Evolutionary conservation across 2,797 vertebrate species (phyloP).

Genomic region (Labroides dimidiatus): DNA sequence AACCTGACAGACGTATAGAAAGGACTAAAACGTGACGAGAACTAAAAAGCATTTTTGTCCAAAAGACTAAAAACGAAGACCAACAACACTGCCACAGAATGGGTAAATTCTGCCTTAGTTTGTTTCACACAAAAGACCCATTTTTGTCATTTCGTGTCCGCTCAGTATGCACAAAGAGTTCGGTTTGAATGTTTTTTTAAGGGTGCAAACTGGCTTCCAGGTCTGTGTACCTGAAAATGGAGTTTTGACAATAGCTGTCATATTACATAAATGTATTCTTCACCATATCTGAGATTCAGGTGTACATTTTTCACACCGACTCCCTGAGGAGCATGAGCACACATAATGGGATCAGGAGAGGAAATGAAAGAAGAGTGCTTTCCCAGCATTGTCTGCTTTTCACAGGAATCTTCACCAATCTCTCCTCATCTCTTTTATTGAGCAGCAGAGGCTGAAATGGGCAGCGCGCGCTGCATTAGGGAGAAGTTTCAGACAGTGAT

Average conservation of each 20-base stretch:
- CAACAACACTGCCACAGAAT: too few species aligned
- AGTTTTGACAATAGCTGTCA: background rate
- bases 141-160: background rate
- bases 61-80: too few species aligned
- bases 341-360: background rate
- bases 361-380: background rate
- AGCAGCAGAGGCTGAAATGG: conserved; percentile 25
- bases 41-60: too few species aligned
- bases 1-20: too few species aligned
- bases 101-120: too few species aligned
- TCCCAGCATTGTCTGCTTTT: conserved; percentile 17
- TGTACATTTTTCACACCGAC: background rate
- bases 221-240: background rate
- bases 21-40: too few species aligned
- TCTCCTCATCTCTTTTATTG: conserved; percentile 20
- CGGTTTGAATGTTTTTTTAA: background rate
- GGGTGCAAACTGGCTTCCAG: background rate
- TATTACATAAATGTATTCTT: background rate
- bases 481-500: conserved; percentile 16
- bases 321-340: background rate
- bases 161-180: background rate
- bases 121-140: too few species aligned
- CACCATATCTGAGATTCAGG: background rate
- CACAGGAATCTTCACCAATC: conserved; percentile 25
- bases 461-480: conserved; percentile 4